Evolutionary conservation across 1,140 invertebrate genomes (phyloP).

Genomic region (Aleiodes sp.): DNA sequence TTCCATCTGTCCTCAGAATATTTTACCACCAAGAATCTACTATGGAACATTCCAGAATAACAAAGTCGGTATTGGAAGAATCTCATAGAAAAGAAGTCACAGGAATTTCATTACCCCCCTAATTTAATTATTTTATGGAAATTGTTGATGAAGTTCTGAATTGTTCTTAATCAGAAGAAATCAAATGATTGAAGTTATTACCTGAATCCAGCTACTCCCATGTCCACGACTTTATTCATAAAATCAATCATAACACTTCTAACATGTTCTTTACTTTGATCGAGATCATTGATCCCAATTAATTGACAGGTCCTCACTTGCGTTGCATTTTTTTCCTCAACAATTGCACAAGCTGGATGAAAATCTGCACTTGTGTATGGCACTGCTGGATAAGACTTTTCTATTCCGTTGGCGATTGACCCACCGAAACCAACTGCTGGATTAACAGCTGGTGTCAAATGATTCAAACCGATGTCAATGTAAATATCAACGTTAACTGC

Average conservation of each 20-base stretch:
- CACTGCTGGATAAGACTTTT: constrained; percentile 69
- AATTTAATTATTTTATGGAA: no score
- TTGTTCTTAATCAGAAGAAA: no score
- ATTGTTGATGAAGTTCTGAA: no score
- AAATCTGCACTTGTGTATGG: constrained; percentile 70
- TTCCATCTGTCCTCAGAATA: no score
- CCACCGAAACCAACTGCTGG: constrained; percentile 70
- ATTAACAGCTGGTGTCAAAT: constrained; percentile 73
- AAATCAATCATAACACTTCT: constrained; percentile 69
- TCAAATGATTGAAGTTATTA: constrained; percentile 42
- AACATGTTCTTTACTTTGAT: constrained; percentile 71
- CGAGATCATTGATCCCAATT: constrained; percentile 72
- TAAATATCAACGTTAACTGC: constrained; percentile 79
- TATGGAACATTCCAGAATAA: no score
- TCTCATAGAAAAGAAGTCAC: no score
- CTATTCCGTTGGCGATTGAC: constrained; percentile 63
- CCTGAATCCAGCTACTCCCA: constrained; percentile 77
- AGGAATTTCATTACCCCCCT: no score
- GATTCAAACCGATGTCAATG: constrained; percentile 80
- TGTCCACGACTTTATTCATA: constrained; percentile 70
- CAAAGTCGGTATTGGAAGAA: no score
- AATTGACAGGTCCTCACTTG: constrained; percentile 75
- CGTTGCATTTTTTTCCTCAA: constrained; percentile 70
- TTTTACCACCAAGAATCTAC: no score
- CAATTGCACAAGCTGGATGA: constrained; percentile 61